Evolutionary conservation across 2,113 vertebrate genomes (phyloP).

Genomic region (Forbesichthys agassizii): DNA sequence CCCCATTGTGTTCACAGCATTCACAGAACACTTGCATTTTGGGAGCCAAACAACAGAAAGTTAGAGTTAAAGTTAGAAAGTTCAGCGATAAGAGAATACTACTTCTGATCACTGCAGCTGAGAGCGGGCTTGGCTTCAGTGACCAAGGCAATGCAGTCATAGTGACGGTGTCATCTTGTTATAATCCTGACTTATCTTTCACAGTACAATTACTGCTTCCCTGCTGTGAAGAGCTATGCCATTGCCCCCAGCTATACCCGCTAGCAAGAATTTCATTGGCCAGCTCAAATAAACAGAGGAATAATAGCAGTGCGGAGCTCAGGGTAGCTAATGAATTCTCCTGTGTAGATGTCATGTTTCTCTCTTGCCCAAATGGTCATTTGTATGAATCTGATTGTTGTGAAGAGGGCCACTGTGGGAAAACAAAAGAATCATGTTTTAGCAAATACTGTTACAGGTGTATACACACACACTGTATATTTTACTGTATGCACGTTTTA

Average conservation of each 20-base stretch:
- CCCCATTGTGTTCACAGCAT: too few species aligned
- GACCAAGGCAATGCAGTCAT: constrained; percentile 17
- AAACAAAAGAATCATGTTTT: constrained; percentile 16
- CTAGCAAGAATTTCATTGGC: constrained; percentile 34
- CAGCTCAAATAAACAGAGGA: constrained; percentile 72
- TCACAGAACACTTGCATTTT: background rate
- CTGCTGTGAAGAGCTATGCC: constrained; percentile 25
- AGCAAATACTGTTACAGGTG: constrained; percentile 13
- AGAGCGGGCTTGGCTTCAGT: background rate
- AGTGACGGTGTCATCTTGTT: constrained; percentile 23
- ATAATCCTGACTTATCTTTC: constrained; percentile 44
- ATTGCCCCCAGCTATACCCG: constrained; percentile 36
- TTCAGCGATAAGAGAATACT: background rate
- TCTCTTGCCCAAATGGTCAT: constrained; percentile 78
- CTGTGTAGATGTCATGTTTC: constrained; percentile 75
- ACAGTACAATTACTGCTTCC: constrained; percentile 41
- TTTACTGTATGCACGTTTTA: constrained; percentile 23
- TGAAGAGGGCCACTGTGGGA: constrained; percentile 65
- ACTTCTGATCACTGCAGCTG: constrained; percentile 12
- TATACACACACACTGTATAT: background rate
- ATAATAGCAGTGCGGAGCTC: constrained; percentile 69
- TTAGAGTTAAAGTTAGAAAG: background rate
- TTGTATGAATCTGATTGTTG: constrained; percentile 73
- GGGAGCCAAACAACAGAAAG: background rate
- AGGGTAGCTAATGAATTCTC: constrained; percentile 83